These are phyloP conservation scores for Agrochola lota DNA, from an alignment of 2,888 invertebrate species.

Conservation along the genomic window DNA sequence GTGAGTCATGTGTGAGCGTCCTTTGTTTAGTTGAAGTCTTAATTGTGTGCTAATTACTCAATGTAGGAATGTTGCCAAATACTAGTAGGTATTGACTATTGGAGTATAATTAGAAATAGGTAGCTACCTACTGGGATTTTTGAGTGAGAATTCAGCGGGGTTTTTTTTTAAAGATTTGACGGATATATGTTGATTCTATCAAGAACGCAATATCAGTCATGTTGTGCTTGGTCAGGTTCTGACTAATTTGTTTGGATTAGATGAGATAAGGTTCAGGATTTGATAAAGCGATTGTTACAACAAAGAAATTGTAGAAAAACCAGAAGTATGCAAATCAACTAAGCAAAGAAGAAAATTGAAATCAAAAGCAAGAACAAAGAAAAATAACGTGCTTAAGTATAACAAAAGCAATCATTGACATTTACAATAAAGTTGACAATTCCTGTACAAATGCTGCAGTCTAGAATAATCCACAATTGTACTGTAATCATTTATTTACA, in stretches of 20 bases:
- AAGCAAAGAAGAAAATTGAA: not conserved
- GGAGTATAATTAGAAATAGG: not conserved
- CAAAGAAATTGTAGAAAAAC: not conserved
- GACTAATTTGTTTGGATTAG: not conserved
- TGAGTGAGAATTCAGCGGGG: not conserved
- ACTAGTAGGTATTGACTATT: not conserved
- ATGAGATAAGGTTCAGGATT: not conserved
- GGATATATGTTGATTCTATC: not conserved
- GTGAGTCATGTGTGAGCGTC: slow-evolving; percentile 41
- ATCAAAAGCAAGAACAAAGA: not conserved
- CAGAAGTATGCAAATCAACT: not conserved
- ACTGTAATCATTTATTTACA: slow-evolving; percentile 45
- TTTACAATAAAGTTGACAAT: slow-evolving; percentile 7
- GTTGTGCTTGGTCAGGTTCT: not conserved
- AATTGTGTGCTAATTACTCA: slow-evolving; percentile 63
- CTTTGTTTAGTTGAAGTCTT: slow-evolving; percentile 47
- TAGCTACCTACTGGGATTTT: not conserved
- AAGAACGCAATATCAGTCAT: not conserved
- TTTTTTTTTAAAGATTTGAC: not conserved
- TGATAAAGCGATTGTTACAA: not conserved
- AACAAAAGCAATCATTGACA: not conserved
- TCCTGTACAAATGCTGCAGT: slow-evolving; percentile 1
- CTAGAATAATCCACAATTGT: slow-evolving; percentile 40
- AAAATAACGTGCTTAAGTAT: no score
- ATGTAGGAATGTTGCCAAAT: slow-evolving; percentile 46